Evolutionary conservation across 2,113 vertebrate species (phyloP).

Genomic region (Antennarius striatus): DNA sequence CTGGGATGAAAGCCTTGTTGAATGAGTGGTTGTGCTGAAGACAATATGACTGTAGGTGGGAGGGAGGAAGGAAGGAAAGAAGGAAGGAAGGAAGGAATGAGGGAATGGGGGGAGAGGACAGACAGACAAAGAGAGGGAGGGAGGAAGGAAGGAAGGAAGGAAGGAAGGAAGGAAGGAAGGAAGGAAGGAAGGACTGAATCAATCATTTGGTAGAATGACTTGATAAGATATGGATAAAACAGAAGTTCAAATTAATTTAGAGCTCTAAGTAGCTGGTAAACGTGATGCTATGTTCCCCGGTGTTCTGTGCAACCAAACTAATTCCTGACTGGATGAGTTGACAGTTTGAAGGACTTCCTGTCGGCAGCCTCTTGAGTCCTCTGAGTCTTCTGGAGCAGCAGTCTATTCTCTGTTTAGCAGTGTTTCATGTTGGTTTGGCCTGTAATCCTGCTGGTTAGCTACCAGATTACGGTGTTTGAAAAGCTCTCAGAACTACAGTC

Average conservation of each 20-base stretch:
- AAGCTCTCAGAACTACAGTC: conserved; percentile 3
- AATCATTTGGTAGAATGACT: no score
- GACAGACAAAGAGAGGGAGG: no score
- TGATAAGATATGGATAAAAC: no score
- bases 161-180: no score
- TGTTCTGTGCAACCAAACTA: conserved; percentile 1
- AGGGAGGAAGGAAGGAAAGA: no score
- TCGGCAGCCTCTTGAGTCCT: conserved; percentile 4
- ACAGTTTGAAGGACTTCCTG: background rate
- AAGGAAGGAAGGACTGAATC: no score
- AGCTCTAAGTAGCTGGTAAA: background rate
- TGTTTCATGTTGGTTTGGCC: background rate
- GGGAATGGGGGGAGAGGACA: no score
- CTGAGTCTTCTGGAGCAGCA: background rate
- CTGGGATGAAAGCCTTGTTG: conserved; percentile 14
- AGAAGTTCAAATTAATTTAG: no score
- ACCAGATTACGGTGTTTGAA: background rate
- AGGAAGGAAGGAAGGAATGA: no score
- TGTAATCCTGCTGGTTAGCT: conserved; percentile 6
- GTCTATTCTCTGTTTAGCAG: background rate
- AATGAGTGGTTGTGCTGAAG: conserved; percentile 11
- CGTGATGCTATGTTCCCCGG: background rate
- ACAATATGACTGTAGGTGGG: background rate
- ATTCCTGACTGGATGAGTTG: conserved; percentile 4
- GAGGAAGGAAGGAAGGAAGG: no score